Evolutionary conservation across 2,113 vertebrate genomes (phyloP).

Genomic region (Kryptolebias marmoratus): DNA sequence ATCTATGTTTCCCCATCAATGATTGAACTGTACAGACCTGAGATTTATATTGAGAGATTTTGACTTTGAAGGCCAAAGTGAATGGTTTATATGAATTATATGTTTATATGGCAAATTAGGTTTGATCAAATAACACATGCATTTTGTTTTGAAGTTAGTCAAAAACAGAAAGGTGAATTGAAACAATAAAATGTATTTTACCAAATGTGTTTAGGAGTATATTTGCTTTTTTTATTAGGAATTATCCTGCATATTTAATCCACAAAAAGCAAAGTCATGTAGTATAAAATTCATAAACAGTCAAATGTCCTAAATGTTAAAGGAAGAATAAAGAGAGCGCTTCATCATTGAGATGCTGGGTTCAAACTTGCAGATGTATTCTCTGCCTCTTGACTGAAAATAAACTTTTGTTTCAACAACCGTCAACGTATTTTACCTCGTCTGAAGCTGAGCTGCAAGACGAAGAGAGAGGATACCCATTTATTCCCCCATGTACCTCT

Average conservation of each 20-base stretch:
- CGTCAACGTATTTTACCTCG: not conserved
- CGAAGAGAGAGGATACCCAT: not conserved
- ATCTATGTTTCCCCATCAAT: too few relatives aligned
- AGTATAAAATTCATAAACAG: too few relatives aligned
- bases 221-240: not conserved
- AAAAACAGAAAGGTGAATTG: too few relatives aligned
- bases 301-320: not conserved
- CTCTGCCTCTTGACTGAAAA: not conserved
- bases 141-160: too few relatives aligned
- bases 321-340: not conserved
- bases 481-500: not conserved
- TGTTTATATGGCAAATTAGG: too few relatives aligned
- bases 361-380: not conserved
- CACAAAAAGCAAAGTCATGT: not conserved
- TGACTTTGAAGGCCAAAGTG: too few relatives aligned
- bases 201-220: too few relatives aligned
- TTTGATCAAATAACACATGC: too few relatives aligned
- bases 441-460: not conserved
- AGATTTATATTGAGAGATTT: too few relatives aligned
- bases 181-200: too few relatives aligned
- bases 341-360: not conserved
- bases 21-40: too few relatives aligned
- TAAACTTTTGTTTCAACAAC: not conserved
- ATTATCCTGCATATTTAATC: not conserved
- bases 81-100: too few relatives aligned